Evolutionary conservation across 37 sponge, comb jelly and placozoan genomes (phyloP), one percentile per base, ranked within the genome.

Genomic region (Chondrosia reniformis): DNA sequence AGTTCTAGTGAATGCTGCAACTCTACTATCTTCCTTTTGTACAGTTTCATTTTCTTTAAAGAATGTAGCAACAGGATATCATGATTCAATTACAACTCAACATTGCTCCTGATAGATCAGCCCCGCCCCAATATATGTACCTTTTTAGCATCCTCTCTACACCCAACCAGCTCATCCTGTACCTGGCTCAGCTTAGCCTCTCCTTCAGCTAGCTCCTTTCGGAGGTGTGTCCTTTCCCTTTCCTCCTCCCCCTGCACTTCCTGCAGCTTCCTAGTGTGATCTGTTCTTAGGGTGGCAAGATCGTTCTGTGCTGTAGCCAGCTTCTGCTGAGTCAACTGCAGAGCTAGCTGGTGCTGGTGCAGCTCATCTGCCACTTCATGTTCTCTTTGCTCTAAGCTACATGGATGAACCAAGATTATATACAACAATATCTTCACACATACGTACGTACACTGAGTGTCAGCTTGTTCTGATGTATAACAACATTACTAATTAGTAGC

Each of bases 211-310:
- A 66, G 67, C 67, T 66, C 67, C 8, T 66, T 37, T 31, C 36
- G 67, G 7, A 66, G 67, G 67, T 9, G 38, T 31, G 67, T 31
- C 67, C 38, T 66, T 40, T 66, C 67, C 67, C 36, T 40, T 8
- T 22, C 17, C 5, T 22, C 8, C 9, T 19, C 17, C 67, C 38
- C 30, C 17, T 17, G 33, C 37, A 66, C 7, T 40, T 32, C 19
- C 38, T 34, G 39, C 67, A 66, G 9, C 38, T 36, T 21, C 38
- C 17, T 37, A 34, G 19, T 66, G 37, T 66, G 67, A 3, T 32
- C 7, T 8, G 33, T 40, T 34, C 67, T 31, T 40, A 66, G 21
- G 9, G 5, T 37, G 13, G 36, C 9, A 37, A 66, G 36, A 7
- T 66, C 67, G 13, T 66, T 5, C 67, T 34, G 22, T 37, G 8